Evolutionary conservation across 2,888 invertebrate genomes (phyloP).

Genomic region (Selenia dentaria): DNA sequence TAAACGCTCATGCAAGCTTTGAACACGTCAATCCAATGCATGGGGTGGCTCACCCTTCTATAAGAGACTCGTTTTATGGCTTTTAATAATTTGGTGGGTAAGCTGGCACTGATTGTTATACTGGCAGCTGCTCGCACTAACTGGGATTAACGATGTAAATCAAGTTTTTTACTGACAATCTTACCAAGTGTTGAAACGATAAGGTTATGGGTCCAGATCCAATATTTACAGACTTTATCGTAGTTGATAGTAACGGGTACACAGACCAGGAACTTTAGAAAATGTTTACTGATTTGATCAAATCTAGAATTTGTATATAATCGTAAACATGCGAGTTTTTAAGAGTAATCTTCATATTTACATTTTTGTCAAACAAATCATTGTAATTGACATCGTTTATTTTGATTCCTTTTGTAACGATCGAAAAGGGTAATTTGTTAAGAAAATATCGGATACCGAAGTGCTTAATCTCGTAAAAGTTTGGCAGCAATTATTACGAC

Average conservation of each 20-base stretch:
- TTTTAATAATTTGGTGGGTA: conserved; percentile 81
- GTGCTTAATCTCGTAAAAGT: conserved; percentile 15
- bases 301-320: too few relatives aligned
- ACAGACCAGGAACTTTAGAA: too few relatives aligned
- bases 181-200: conserved; percentile 52
- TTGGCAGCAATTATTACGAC: conserved; percentile 10
- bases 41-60: conserved; percentile 79
- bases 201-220: conserved; percentile 44
- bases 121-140: conserved; percentile 72
- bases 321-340: too few relatives aligned
- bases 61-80: conserved; percentile 79
- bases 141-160: conserved; percentile 68
- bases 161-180: conserved; percentile 52
- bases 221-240: conserved; percentile 35
- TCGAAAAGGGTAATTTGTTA: not conserved
- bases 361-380: too few relatives aligned
- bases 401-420: too few relatives aligned
- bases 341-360: too few relatives aligned
- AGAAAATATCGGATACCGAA: not conserved
- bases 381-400: too few relatives aligned
- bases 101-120: conserved; percentile 79
- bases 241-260: conserved; percentile 1
- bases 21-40: conserved; percentile 67
- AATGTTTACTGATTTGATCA: too few relatives aligned
- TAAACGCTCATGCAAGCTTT: conserved; percentile 70